Evolutionary conservation across 2,113 vertebrate genomes (phyloP), one percentile per base, ranked within the genome.

Genomic region (Lophius piscatorius): DNA sequence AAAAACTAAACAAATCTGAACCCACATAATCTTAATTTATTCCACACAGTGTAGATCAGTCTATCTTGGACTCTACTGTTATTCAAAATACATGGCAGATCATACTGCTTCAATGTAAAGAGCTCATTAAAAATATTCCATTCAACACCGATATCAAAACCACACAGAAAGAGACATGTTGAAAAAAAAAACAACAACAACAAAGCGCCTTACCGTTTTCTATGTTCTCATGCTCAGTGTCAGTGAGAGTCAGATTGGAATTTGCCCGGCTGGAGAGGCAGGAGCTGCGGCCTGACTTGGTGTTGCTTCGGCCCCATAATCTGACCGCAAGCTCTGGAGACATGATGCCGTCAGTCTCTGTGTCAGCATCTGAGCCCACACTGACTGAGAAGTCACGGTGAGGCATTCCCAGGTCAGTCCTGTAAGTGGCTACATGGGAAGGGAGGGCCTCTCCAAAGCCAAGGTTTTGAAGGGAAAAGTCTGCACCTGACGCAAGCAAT

Each of bases 241-340:
- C 97, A 0, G 97, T 99, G 51, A 99, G 94, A 0, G 97, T 99
- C 70, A 99, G 93, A 76, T 97, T 98, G 72, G 97, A 99, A 88
- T 99, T 99, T 76, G 97, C 97, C 51, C 97, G 77, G 85, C 97
- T 99, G 0, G 97, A 98, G 73, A 99, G 89, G 82, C 97, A 99
- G 23, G 97, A 99, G 82, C 97, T 99, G 55, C 96, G 94, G 3
- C 95, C 96, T 0, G 97, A 98, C 78, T 97, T 95, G 11, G 93
- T 92, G 86, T 93, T 97, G 78, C 88, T 93, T 18, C 95, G 91
- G 29, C 93, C 95, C 97, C 97, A 99, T 38, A 99, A 90, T 24
- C 94, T 88, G 49, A 94, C 92, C 0, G 94, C 94, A 10, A 96
- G 95, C 78, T 98, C 97, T 0, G 96, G 95, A 0, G 96, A 99